phyloP scores from a whole-genome alignment of 2,888 invertebrate genomes.

The Agapostemon virescens region DNA sequence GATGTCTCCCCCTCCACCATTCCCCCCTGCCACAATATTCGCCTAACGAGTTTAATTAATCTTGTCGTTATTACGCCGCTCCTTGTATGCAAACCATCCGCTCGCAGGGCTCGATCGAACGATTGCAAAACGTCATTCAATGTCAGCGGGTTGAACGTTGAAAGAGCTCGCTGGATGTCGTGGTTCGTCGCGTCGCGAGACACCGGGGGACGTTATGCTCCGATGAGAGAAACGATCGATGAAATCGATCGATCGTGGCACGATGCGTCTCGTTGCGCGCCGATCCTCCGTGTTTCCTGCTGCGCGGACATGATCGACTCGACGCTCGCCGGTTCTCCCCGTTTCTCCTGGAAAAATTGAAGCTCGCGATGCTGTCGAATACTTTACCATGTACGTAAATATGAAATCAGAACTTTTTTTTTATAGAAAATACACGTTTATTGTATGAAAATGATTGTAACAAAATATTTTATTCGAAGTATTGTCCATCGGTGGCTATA shows the following conservation, averaged over 20 bases:
- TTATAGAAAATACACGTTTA: no score
- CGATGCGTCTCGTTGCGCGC: slow-evolving; percentile 40
- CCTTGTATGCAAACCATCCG: slow-evolving; percentile 45
- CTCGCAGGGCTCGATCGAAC: slow-evolving; percentile 26
- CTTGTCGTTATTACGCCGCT: slow-evolving; percentile 48
- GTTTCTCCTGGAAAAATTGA: background rate
- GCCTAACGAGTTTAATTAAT: slow-evolving; percentile 55
- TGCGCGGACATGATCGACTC: slow-evolving; percentile 17
- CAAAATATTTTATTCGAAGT: no score
- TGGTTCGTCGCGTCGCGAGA: slow-evolving; percentile 29
- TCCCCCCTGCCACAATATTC: slow-evolving; percentile 30
- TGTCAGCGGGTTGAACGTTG: slow-evolving; percentile 39
- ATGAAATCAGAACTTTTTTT: no score
- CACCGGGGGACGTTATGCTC: slow-evolving; percentile 36
- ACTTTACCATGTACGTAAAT: background rate
- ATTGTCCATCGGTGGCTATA: no score
- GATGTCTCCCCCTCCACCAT: background rate
- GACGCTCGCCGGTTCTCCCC: slow-evolving; percentile 1
- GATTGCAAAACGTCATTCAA: slow-evolving; percentile 56
- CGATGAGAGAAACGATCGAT: slow-evolving; percentile 43
- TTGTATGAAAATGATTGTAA: no score
- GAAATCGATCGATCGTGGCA: slow-evolving; percentile 54
- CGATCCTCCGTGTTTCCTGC: slow-evolving; percentile 26
- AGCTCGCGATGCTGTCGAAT: background rate
- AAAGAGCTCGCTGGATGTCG: slow-evolving; percentile 17